phyloP scores from a whole-genome alignment of 2,113 vertebrate genomes.

The Vimba vimba region DNA sequence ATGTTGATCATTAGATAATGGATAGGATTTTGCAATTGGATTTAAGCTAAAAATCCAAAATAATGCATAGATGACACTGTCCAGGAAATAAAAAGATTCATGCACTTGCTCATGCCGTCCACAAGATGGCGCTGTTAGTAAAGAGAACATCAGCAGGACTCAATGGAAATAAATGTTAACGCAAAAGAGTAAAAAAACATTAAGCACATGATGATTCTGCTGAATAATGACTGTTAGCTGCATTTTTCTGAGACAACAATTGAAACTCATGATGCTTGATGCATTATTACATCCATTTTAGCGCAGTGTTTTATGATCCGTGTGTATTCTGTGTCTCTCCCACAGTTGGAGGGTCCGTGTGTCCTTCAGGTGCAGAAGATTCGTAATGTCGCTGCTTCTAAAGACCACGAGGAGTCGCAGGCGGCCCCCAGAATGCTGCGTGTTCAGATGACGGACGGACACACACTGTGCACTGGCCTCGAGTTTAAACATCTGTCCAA shows the following conservation, averaged over 20 bases:
- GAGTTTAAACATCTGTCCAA: conserved; percentile 91
- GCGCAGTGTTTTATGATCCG: not conserved
- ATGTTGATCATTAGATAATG: not conserved
- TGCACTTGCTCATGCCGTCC: conserved; percentile 51
- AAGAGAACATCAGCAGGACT: not conserved
- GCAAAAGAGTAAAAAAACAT: not conserved
- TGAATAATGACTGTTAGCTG: not conserved
- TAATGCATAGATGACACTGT: not conserved
- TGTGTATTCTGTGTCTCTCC: conserved; percentile 19
- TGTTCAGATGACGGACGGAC: conserved; percentile 96
- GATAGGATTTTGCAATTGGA: not conserved
- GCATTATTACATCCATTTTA: not conserved
- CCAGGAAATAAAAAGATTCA: not conserved
- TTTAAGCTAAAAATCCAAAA: not conserved
- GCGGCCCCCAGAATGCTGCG: conserved; percentile 93
- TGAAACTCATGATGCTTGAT: not conserved
- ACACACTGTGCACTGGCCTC: conserved; percentile 87
- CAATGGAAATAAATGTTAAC: not conserved
- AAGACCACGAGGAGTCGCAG: conserved; percentile 95
- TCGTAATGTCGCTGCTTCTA: conserved; percentile 91
- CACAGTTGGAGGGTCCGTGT: conserved; percentile 92
- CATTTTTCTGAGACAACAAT: not conserved
- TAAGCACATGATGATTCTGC: not conserved
- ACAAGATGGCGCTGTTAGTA: conserved; percentile 68
- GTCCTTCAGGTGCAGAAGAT: conserved; percentile 96